Conservation (phyloP, 2,888 invertebrate genomes). For the Lutraria lutraria region DNA sequence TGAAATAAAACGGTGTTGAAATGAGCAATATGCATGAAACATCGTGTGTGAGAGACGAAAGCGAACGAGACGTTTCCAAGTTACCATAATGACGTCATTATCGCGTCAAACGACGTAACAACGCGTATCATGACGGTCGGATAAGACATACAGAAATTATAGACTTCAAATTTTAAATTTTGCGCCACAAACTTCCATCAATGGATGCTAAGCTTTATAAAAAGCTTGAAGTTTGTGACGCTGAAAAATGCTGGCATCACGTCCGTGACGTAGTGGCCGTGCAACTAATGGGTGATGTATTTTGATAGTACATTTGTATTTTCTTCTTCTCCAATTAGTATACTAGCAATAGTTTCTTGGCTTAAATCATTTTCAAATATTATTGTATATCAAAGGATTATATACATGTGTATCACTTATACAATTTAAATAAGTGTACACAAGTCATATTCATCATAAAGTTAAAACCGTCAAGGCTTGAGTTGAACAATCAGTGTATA, state of each 20-base stretch:
- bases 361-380: no score
- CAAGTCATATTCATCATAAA: no score
- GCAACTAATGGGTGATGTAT: constrained; percentile 61
- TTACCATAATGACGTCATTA: background rate
- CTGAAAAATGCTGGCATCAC: constrained; percentile 58
- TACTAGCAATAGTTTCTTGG: no score
- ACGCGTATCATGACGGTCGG: background rate
- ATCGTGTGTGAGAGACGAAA: background rate
- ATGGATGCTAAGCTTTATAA: constrained; percentile 62
- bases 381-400: no score
- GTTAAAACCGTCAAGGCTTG: no score
- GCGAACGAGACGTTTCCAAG: background rate
- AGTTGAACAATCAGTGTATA: no score
- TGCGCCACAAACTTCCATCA: background rate
- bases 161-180: background rate
- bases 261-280: constrained; percentile 56
- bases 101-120: background rate
- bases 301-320: no score
- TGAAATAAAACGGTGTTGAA: background rate
- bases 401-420: no score
- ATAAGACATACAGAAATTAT: background rate
- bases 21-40: background rate
- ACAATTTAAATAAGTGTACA: no score
- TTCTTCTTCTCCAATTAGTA: no score
- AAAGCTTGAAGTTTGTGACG: constrained; percentile 56